These are phyloP conservation scores for Nasonia oneida DNA, from an alignment of 2,888 invertebrate genomes.

Conservation along the genomic window DNA sequence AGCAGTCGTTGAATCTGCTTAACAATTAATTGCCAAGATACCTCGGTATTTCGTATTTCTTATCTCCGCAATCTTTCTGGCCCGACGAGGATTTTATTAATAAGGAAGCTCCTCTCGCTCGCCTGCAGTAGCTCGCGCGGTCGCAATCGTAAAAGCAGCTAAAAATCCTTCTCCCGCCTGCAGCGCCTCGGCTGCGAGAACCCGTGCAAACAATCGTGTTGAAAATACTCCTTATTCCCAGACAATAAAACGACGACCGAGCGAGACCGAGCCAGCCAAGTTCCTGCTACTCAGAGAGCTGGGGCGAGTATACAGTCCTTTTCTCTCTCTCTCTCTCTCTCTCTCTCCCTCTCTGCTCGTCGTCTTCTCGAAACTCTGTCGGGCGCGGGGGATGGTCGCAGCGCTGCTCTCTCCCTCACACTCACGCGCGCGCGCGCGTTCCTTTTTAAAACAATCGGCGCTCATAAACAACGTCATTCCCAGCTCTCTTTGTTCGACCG, in stretches of 20 bases:
- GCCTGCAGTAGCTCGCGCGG: not conserved
- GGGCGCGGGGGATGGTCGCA: constrained; percentile 37
- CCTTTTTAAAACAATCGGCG: constrained; percentile 72
- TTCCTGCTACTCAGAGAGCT: not conserved
- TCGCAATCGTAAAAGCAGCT: constrained; percentile 28
- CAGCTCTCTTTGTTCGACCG: constrained; percentile 69
- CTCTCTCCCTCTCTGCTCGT: not conserved
- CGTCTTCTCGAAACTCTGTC: constrained; percentile 41
- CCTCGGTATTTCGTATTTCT: not conserved
- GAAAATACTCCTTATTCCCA: constrained; percentile 66
- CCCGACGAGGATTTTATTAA: not conserved
- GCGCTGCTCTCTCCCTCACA: constrained; percentile 28
- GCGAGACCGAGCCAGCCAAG: constrained; percentile 19
- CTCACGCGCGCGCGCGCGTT: constrained; percentile 55
- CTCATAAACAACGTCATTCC: constrained; percentile 74
- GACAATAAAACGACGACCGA: constrained; percentile 64
- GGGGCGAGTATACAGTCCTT: not conserved
- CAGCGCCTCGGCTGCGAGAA: not conserved
- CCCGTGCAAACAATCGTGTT: constrained; percentile 65
- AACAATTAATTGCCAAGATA: not conserved
- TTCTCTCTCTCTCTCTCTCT: not conserved
- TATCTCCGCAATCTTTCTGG: not conserved
- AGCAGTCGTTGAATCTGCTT: not conserved
- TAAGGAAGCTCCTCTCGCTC: not conserved
- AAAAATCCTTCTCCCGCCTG: constrained; percentile 31